Evolutionary conservation across 2,113 vertebrate species (phyloP), one percentile per base, ranked within the genome.

Genomic region (Caranx ignobilis): DNA sequence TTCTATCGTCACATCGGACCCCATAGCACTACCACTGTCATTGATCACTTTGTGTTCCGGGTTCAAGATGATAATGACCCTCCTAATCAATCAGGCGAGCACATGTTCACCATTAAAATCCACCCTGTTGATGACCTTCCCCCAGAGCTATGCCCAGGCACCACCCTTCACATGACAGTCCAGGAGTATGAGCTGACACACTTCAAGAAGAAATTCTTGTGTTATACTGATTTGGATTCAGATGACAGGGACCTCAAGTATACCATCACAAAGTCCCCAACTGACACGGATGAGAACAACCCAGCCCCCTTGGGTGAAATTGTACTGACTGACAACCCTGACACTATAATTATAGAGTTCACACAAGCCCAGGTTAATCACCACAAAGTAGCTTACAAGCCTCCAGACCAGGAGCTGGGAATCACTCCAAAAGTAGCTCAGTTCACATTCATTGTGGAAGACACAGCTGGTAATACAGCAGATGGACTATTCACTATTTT

Each of bases 321-420:
- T 0, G 97, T 99, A 75, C 90, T 99, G 78, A 97, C 96, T 0
- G 97, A 99, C 59, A 94, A 92, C 68, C 96, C 96, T 56, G 94
- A 95, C 11, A 93, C 93, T 2, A 88, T 95, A 73, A 95, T 99
- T 71, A 95, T 85, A 1, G 97, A 96, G 82, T 99, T 99, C 88
- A 99, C 97, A 32, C 98, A 99, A 89, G 97, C 98, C 21, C 98
- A 99, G 93, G 90, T 99, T 84, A 99, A 99, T 87, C 98, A 99
- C 82, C 97, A 98, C 88, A 99, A 99, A 92, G 96, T 99, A 87
- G 94, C 97, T 0, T 99, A 98, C 86, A 96, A 84, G 21, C 98
- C 98, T 0, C 97, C 97, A 0, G 94, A 97, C 81, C 91, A 96
- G 69, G 98, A 99, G 77, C 89, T 99, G 31, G 97, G 98, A 0